Evolutionary conservation across 2,113 vertebrate species (phyloP).

Genomic region (Elachura formosa): DNA sequence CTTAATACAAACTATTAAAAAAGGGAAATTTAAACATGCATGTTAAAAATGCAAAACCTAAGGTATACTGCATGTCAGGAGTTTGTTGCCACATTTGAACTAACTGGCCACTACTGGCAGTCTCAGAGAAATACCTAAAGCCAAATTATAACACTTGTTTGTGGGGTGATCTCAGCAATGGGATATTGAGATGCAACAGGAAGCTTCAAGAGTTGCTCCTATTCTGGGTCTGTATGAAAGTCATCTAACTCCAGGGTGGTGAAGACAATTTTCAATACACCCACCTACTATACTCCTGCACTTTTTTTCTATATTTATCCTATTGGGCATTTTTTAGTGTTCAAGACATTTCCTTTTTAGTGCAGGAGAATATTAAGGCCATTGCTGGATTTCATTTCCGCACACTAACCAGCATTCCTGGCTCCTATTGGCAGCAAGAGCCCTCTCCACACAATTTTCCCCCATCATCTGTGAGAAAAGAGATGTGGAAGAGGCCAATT

Average conservation of each 20-base stretch:
- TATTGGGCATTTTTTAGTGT: background rate
- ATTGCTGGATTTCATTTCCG: background rate
- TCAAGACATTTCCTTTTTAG: background rate
- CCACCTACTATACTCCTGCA: background rate
- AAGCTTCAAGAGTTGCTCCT: background rate
- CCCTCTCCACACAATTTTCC: background rate
- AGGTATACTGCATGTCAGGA: background rate
- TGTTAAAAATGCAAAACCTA: background rate
- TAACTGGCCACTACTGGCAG: background rate
- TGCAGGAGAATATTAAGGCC: background rate
- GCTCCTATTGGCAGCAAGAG: background rate
- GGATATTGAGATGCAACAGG: background rate
- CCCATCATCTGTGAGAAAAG: conserved; percentile 47
- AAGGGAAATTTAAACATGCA: background rate
- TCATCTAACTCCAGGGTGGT: background rate
- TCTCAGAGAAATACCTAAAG: background rate
- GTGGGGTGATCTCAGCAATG: background rate
- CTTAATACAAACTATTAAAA: background rate
- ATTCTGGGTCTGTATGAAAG: background rate
- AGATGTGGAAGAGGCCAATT: conserved; percentile 56
- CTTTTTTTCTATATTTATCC: background rate
- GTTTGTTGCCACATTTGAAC: background rate
- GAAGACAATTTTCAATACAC: background rate
- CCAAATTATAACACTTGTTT: background rate
- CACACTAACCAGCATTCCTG: background rate